These are phyloP conservation scores for Rotaria magnacalcarata DNA, from an alignment of 2,888 invertebrate genomes.

Conservation along the genomic window DNA sequence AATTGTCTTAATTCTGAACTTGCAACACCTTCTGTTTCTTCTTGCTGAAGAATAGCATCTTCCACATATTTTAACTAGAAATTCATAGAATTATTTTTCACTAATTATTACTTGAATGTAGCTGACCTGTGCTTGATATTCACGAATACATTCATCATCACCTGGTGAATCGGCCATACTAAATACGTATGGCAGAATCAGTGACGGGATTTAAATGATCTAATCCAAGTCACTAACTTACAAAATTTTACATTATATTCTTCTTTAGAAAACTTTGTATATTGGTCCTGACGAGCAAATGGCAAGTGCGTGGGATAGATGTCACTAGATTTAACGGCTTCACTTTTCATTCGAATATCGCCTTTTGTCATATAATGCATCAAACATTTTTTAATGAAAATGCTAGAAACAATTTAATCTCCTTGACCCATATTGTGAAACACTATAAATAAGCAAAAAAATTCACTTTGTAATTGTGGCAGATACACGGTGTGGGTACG, in stretches of 20 bases:
- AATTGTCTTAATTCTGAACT: neutral
- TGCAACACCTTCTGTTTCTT: neutral
- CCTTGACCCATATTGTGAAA: too few species aligned
- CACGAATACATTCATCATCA: neutral
- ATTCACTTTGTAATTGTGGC: too few species aligned
- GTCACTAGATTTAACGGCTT: too few species aligned
- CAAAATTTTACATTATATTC: neutral
- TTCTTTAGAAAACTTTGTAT: too few species aligned
- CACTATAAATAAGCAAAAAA: too few species aligned
- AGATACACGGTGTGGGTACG: too few species aligned
- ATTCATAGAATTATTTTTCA: neutral
- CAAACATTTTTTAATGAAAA: too few species aligned
- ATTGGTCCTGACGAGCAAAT: too few species aligned
- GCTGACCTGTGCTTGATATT: neutral
- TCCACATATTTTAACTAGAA: neutral
- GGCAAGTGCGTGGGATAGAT: too few species aligned
- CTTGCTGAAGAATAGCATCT: neutral
- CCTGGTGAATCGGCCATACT: neutral
- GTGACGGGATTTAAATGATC: neutral
- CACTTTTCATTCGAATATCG: too few species aligned
- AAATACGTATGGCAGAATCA: neutral
- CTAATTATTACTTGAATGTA: neutral
- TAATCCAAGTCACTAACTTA: neutral
- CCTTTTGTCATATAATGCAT: too few species aligned
- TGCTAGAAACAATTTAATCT: too few species aligned